These are phyloP conservation scores for Aphidoletes aphidimyza DNA, from an alignment of 2,888 invertebrate species.

Conservation along the genomic window DNA sequence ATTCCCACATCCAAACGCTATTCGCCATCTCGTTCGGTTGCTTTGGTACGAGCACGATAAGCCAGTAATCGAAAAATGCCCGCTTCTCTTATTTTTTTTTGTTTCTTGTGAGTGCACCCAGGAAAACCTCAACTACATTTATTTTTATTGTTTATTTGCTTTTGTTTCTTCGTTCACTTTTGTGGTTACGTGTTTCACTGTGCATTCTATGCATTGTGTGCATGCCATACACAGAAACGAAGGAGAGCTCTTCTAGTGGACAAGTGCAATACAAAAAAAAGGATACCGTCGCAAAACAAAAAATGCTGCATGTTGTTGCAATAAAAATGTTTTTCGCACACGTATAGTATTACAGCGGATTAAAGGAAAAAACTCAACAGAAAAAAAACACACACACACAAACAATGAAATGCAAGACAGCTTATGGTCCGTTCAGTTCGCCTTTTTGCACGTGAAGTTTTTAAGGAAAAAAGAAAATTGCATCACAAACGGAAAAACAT, in stretches of 20 bases:
- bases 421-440: neutral
- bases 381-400: neutral
- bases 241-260: neutral
- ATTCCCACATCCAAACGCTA: too few species aligned
- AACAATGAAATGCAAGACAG: conserved; percentile 18
- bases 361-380: neutral
- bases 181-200: conserved; percentile 3
- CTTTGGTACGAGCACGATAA: neutral
- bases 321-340: neutral
- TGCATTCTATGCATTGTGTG: neutral
- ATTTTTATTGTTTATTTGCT: conserved; percentile 36
- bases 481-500: conserved; percentile 13
- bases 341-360: neutral
- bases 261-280: neutral
- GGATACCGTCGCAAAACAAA: neutral
- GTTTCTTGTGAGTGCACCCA: neutral
- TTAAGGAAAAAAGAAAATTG: neutral
- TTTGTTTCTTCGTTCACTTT: conserved; percentile 8
- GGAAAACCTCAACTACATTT: conserved; percentile 36
- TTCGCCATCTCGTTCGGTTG: neutral
- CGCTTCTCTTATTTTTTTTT: neutral
- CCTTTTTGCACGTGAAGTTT: neutral
- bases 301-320: neutral
- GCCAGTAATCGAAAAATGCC: conserved; percentile 4
- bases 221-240: neutral